Base-by-base conservation (phyloP, 2,797 vertebrate genomes). In the Bovichtus variegatus region DNA sequence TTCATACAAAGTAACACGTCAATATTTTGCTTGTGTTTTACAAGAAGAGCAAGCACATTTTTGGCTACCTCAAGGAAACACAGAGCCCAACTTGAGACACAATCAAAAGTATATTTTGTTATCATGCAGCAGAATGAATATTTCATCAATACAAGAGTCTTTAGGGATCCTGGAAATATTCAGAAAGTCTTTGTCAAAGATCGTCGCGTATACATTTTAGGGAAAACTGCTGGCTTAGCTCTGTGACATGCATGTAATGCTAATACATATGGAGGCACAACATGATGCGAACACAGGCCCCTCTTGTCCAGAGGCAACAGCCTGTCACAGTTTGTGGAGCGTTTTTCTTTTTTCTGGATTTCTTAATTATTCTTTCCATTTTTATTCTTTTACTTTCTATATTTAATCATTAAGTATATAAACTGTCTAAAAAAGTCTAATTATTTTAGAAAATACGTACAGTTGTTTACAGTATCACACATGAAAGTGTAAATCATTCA, bases 401-500 rank as follows among this genome's bases (percentile, higher is more conserved):
- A 65, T 31, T 11, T 13, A 65, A 44, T 44, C 15, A 41, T 55
- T 69, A 61, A 61, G 13, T 34, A 12, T 41, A 50, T 71, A 34
- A 72, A n/a, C 29, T 49, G 18, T 63, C 31, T 73, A 18, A 62
- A 65, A 27, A 44, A 46, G 18, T 12, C 55, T 27, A 40, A 54
- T 55, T 15, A 49, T 49, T 6, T 50, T 29, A 66, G 6, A 43
- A n/a, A 63, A 54, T 38, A 21, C 3, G 2, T 16, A n/a, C 25
- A 62, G 13, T 21, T 58, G 25, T 66, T 81, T 40, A 51, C 36
- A 38, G 38, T 9, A 16, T 57, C 25, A 50, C 34, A 53, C 49
- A 23, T 43, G 21, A 51, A 71, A 73, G 64, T 70, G 49, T 58
- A 65, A 81, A 76, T 71, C 46, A 40, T 50, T 58, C 23, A 77